Evolutionary conservation across 2,113 vertebrate species (phyloP), one percentile per base, ranked within the genome.

Genomic region (Orientallactaga bullata): DNA sequence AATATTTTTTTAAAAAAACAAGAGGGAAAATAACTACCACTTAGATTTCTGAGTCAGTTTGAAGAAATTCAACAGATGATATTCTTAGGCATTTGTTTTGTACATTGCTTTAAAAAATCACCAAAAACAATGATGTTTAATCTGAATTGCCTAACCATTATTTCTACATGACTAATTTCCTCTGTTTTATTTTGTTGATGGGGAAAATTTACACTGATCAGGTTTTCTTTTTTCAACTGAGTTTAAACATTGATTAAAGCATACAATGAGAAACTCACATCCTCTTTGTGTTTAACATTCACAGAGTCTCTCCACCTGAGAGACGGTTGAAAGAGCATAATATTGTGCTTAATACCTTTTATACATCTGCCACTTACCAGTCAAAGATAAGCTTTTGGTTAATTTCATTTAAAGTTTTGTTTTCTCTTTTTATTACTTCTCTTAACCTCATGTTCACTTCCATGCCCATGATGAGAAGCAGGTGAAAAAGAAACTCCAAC

Each of bases 231-330:
- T 96, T 95, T 35, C 73, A 23, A 77, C 42, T 9, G 37, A 66
- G 51, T 95, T 94, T 93, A 95, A 94, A 95, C 61, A 94, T 78
- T 88, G 90, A 91, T 95, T 94, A 95, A 78, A 92, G 96, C 91
- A 21, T 58, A 76, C 65, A 94, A 24, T 77, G 83, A 85, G 96
- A 95, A 80, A 21, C 55, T 35, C 58, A 83, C 80, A 60, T 90
- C 80, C 90, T 87, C 51, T 71, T 94, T 89, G 61, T 94, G 86
- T 65, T 96, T 77, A 96, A 66, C 92, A 94, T 90, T 96, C 89
- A 95, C 39, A 89, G 61, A 63, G 66, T 79, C 93, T 89, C 47
- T 91, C 71, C 77, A 91, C 85, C 80, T 68, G 7, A 92, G 93
- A 95, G 86, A 83, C 63, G 0, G 60, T 32, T 72, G 76, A 95